Evolutionary conservation across 1,140 invertebrate genomes (phyloP).

Genomic region (Heliconius nattereri): DNA sequence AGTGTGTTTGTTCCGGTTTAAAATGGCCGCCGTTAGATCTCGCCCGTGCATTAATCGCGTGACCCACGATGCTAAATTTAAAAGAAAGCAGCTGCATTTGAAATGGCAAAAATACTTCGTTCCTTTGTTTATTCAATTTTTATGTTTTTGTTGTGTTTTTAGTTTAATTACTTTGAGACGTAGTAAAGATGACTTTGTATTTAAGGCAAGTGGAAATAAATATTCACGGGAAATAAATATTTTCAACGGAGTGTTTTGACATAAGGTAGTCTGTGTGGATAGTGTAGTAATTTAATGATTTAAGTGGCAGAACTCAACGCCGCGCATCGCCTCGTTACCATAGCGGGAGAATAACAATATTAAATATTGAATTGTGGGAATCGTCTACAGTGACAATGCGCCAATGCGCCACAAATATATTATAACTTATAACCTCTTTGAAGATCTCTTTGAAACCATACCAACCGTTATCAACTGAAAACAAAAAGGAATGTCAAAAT

Average conservation of each 20-base stretch:
- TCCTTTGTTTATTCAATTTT: background rate
- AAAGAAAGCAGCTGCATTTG: background rate
- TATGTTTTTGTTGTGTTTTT: background rate
- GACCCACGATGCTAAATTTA: background rate
- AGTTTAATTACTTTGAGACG: background rate
- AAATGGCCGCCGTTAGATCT: background rate
- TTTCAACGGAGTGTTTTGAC: too few relatives aligned
- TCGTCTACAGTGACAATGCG: too few relatives aligned
- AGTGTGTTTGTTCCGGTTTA: constrained; percentile 6
- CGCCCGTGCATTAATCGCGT: background rate
- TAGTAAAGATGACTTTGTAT: too few relatives aligned
- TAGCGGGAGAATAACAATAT: too few relatives aligned
- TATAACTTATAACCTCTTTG: background rate
- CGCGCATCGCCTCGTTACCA: too few relatives aligned
- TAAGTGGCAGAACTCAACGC: too few relatives aligned
- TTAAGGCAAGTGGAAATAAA: too few relatives aligned
- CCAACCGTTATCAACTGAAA: background rate
- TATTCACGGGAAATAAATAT: too few relatives aligned
- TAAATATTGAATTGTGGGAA: too few relatives aligned
- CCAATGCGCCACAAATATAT: too few relatives aligned
- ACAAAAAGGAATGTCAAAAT: background rate
- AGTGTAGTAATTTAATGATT: too few relatives aligned
- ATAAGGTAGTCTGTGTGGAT: too few relatives aligned
- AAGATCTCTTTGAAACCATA: background rate
- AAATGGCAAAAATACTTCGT: background rate